Evolutionary conservation across 2,797 vertebrate genomes (phyloP).

Genomic region (Rhinogobio ventralis): DNA sequence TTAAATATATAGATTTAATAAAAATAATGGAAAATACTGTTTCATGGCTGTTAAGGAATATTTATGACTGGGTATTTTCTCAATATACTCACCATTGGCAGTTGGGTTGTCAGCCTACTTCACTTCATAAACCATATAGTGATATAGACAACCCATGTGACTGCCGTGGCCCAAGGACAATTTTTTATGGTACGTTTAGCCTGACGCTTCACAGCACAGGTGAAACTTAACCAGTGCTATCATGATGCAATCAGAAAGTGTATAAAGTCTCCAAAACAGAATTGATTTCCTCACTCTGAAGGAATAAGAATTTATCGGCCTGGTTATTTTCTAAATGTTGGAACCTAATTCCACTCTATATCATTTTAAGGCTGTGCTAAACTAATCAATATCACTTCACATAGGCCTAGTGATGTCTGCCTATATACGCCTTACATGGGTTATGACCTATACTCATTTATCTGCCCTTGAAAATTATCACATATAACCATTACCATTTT

Average conservation of each 20-base stretch:
- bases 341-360: slow-evolving; percentile 47
- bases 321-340: slow-evolving; percentile 56
- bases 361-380: slow-evolving; percentile 47
- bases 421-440: slow-evolving; percentile 22
- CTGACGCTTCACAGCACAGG: neutral
- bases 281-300: slow-evolving; percentile 50
- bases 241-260: slow-evolving; percentile 30
- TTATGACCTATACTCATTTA: slow-evolving; percentile 43
- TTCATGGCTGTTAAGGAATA: neutral
- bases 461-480: slow-evolving; percentile 45
- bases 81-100: neutral
- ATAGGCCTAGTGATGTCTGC: slow-evolving; percentile 34
- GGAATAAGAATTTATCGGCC: slow-evolving; percentile 43
- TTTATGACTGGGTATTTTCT: neutral
- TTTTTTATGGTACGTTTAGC: slow-evolving; percentile 21
- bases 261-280: slow-evolving; percentile 37
- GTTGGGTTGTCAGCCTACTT: neutral
- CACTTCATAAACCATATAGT: slow-evolving; percentile 5
- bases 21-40: neutral
- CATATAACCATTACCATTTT: neutral
- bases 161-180: slow-evolving; percentile 7
- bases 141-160: slow-evolving; percentile 23
- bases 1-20: slow-evolving; percentile 10
- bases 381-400: slow-evolving; percentile 54
- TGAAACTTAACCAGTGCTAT: slow-evolving; percentile 34